Percentiles rank a stretch among this genome's conserved stretches.
These are phyloP conservation scores for Coccyzus lansbergi DNA, from an alignment of 2,797 vertebrate species.

Conservation along the genomic window DNA sequence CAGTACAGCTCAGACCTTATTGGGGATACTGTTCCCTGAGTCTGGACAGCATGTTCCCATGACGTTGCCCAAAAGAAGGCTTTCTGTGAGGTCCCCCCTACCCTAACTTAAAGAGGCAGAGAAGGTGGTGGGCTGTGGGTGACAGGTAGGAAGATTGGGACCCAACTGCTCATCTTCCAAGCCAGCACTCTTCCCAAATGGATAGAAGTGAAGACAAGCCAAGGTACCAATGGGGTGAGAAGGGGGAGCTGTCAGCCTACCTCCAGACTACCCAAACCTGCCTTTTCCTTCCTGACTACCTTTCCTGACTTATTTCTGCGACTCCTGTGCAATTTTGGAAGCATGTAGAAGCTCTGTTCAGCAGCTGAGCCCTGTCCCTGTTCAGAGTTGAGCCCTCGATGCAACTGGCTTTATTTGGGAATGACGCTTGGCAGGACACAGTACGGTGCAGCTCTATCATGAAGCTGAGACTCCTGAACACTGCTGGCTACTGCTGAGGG, in stretches of 20 bases:
- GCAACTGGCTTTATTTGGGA: not conserved
- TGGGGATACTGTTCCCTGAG: not conserved
- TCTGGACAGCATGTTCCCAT: not conserved
- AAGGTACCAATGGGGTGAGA: not conserved
- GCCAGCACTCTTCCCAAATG: not conserved
- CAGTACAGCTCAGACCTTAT: constrained; percentile 11
- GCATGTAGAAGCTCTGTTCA: not conserved
- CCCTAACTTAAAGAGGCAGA: not conserved
- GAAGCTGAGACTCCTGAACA: not conserved
- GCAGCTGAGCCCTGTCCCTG: not conserved
- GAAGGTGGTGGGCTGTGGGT: not conserved
- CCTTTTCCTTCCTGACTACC: not conserved
- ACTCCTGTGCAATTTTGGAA: not conserved
- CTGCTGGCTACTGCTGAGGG: fast-evolving
- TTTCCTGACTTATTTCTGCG: not conserved
- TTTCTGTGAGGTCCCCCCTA: not conserved
- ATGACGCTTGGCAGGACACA: not conserved
- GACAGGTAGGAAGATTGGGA: not conserved
- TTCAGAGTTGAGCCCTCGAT: not conserved
- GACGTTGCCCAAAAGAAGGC: not conserved
- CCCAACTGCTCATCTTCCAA: not conserved
- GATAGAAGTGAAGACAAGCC: not conserved
- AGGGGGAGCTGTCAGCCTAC: not conserved
- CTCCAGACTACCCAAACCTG: not conserved
- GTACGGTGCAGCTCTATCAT: not conserved